Base-by-base conservation (phyloP, 2,113 vertebrate genomes). In the Ancistrus triradiatus region DNA sequence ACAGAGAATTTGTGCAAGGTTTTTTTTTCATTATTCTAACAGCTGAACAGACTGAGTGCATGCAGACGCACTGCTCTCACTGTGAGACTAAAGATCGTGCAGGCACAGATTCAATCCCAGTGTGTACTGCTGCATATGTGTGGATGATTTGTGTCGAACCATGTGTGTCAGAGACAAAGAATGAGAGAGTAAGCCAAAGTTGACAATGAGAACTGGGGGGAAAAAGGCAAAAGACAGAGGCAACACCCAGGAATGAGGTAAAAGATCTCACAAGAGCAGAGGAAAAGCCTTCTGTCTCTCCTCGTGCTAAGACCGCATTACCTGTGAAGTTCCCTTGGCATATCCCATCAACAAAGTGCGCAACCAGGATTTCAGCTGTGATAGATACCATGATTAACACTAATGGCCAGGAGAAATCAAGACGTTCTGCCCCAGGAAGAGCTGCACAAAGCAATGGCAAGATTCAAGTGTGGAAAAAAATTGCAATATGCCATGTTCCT, bases 221-320 rank as follows among this genome's bases (percentile, higher is more conserved):
- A 27, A 4, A 42, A 33, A 42, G 4, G 7, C 11, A 37, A 15
- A 48, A 9, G 21, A 5, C 38, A 19, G 37, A 43, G 14, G 19
- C 68, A 66, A 63, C 73, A 50, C 48, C 73, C 68, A 18, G 44
- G 13, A 25, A 65, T 58, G 59, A 70, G 38, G 35, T 66, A 47
- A 9, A 44, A 6, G 40, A n/a, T 51, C 60, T 31, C 49, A 53
- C 50, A 24, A 35, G 56, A 64, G 49, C 44, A 60, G 19, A 64
- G 55, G 51, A 68, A 68, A 59, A 35, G 18, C 43, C 59, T 44
- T 43, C 40, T n/a, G n/a, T n/a, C n/a, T n/a, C 51, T 56, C 67
- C 52, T 49, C 42, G 19, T 47, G 47, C 64, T 44, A 31, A 24
- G 37, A n/a, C 35, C 27, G 10, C 18, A 18, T 59, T 48, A 46